Percentiles rank a stretch among this genome's conserved stretches.
These are phyloP conservation scores for Ophiothrix spiculata DNA, from an alignment of 35 echinoderm and acorn worm species.

Conservation along the genomic window DNA sequence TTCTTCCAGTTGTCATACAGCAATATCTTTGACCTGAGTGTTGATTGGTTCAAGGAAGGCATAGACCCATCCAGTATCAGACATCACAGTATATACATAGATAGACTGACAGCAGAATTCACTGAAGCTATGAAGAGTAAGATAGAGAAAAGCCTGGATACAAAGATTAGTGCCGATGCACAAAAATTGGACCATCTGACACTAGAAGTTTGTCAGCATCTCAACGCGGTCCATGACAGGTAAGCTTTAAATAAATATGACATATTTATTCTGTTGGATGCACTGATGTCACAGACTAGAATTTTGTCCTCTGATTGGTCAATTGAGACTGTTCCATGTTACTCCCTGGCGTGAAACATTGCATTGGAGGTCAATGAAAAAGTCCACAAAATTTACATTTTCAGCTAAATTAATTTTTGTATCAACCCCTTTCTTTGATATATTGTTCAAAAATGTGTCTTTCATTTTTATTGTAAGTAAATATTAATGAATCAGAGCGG, in stretches of 20 bases:
- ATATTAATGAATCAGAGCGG: too few relatives aligned
- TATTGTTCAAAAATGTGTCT: too few relatives aligned
- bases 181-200: slow-evolving; percentile 9
- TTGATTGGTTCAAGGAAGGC: slow-evolving; percentile 82
- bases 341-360: too few relatives aligned
- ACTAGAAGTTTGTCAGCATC: slow-evolving; percentile 74
- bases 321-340: too few relatives aligned
- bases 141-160: slow-evolving; percentile 42
- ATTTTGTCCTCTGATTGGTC: too few relatives aligned
- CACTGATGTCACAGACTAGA: too few relatives aligned
- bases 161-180: background rate
- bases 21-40: slow-evolving; percentile 62
- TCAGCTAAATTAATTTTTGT: too few relatives aligned
- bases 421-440: too few relatives aligned
- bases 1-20: slow-evolving; percentile 44
- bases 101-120: slow-evolving; percentile 60
- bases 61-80: slow-evolving; percentile 55
- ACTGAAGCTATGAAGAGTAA: slow-evolving; percentile 46
- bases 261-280: too few relatives aligned
- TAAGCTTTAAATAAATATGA: background rate
- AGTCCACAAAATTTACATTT: too few relatives aligned
- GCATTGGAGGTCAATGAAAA: too few relatives aligned
- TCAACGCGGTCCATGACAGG: slow-evolving; percentile 65
- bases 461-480: too few relatives aligned
- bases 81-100: slow-evolving; percentile 64